Evolutionary conservation across 2,888 invertebrate genomes (phyloP), one percentile per base, ranked within the genome.

Genomic region (Arctia plantaginis): DNA sequence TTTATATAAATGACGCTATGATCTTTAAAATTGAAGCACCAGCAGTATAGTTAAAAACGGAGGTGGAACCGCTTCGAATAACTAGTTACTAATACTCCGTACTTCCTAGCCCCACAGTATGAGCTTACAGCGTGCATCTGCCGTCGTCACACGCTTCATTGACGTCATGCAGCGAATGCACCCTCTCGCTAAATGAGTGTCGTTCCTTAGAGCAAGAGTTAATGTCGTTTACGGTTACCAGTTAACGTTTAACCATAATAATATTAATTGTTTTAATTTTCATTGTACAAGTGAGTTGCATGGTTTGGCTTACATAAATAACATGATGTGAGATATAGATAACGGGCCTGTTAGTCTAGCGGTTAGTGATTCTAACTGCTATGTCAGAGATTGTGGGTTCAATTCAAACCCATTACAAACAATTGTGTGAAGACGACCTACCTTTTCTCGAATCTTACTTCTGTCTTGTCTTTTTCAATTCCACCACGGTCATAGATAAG

Each of bases 61-160:
- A n/a, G n/a, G 35, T 35, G 6, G 35, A 35, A 47, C 47, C 6
- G 0, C 47, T 0, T 2, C 6, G 47, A 18, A 51, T 1, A 23
- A 23, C 20, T 55, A n/a, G 10, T n/a, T 8, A n/a, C 12, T n/a
- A 55, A 55, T n/a, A 35, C 35, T 51, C 30, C 35, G 13, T 20
- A 13, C 35, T 64, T 51, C 27, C 12, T 23, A 47, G 74, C 71
- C 62, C 47, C 4, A 64, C 70, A 67, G 30, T 47, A 59, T 70
- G 33, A 59, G 70, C 59, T 55, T 10, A 59, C 27, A 62, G 30
- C 64, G 69, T 65, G 62, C 74, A 74, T 74, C 67, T 67, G 70
- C 62, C 47, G 70, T 66, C 71, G 44, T 66, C 35, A 67, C 62
- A 41, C 47, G 62, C 70, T 71, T 12, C 55, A 74, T 71, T 66